phyloP scores from a whole-genome alignment of 2,888 invertebrate genomes.

The Reticulitermes lucifugus region DNA sequence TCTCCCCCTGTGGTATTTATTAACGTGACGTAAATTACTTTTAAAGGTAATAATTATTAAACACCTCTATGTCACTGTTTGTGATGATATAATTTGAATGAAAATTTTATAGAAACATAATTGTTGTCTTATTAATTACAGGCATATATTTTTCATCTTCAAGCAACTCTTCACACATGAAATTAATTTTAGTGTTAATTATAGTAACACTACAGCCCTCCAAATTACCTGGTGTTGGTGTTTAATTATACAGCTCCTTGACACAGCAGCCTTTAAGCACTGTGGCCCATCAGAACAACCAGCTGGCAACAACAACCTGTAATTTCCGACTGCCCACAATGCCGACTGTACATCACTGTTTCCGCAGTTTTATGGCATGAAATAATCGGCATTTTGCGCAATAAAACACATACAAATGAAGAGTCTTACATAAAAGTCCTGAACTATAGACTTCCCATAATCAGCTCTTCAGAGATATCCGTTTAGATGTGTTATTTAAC shows the following conservation, averaged over 20 bases:
- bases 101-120: background rate
- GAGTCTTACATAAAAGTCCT: too few species aligned
- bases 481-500: too few species aligned
- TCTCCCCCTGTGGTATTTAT: background rate
- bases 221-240: background rate
- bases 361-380: too few species aligned
- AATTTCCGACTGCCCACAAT: conserved; percentile 1
- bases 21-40: background rate
- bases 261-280: background rate
- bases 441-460: too few species aligned
- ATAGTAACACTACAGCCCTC: background rate
- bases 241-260: background rate
- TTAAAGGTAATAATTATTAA: background rate
- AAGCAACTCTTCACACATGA: background rate
- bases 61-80: background rate
- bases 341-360: background rate
- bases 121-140: background rate
- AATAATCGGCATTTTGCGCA: too few species aligned
- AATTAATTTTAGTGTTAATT: background rate
- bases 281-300: background rate
- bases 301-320: background rate
- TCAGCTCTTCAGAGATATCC: too few species aligned
- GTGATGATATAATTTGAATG: background rate
- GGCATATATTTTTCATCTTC: background rate
- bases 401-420: too few species aligned